These are phyloP conservation scores for Aplochiton taeniatus DNA, from an alignment of 2,797 vertebrate species.

Conservation along the genomic window DNA sequence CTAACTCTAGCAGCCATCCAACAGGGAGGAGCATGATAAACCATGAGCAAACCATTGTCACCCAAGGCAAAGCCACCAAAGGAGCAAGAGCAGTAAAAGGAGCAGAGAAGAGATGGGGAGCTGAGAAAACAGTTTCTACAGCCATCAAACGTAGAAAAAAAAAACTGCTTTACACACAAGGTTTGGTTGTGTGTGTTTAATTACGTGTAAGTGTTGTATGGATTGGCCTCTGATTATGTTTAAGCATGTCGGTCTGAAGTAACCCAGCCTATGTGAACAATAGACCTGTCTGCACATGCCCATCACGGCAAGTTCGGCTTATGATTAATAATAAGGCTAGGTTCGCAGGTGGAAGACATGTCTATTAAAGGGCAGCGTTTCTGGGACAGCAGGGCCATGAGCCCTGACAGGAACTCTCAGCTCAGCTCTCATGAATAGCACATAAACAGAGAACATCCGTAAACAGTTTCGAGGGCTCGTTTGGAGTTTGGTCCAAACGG, in stretches of 20 bases:
- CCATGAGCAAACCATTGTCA: conserved; percentile 17
- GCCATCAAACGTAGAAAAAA: neutral
- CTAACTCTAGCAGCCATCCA: conserved; percentile 42
- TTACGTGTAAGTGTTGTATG: conserved; percentile 47
- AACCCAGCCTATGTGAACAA: conserved; percentile 64
- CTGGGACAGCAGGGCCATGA: conserved; percentile 39
- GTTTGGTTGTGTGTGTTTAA: conserved; percentile 19
- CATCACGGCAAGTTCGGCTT: conserved; percentile 38
- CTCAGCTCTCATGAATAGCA: conserved; percentile 58
- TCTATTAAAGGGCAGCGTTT: conserved; percentile 39
- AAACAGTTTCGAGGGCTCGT: conserved; percentile 65
- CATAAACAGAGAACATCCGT: conserved; percentile 73
- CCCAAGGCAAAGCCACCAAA: neutral
- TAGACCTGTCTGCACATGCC: conserved; percentile 68
- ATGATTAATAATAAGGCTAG: conserved; percentile 48
- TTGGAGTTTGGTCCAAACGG: conserved; percentile 60
- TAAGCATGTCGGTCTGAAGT: conserved; percentile 11
- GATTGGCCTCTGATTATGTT: conserved; percentile 49
- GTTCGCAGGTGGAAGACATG: conserved; percentile 49
- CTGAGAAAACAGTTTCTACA: neutral
- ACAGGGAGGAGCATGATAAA: conserved; percentile 33
- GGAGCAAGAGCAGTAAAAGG: too few relatives aligned
- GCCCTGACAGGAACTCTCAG: conserved; percentile 48
- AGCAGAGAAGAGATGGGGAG: neutral
- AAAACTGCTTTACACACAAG: too few relatives aligned